phyloP scores from a whole-genome alignment of 1,140 invertebrate genomes.

The Eulimnadia texana region DNA sequence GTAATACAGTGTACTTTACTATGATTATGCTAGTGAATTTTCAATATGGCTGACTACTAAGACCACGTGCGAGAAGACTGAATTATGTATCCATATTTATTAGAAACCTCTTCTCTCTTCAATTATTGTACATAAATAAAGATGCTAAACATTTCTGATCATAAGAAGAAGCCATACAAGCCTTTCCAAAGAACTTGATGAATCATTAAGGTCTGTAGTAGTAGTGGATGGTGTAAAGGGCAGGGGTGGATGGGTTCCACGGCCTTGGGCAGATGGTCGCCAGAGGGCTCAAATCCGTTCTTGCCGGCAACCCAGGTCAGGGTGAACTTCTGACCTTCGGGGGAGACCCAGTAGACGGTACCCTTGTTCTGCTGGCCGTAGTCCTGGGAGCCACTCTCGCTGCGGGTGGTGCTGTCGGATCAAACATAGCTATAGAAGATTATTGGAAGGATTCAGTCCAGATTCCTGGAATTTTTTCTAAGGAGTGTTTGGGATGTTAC shows the following conservation, averaged over 20 bases:
- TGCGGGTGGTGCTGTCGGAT: constrained; percentile 5
- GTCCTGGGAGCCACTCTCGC: neutral
- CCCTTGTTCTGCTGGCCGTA: neutral
- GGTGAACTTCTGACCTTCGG: constrained; percentile 18
- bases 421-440: neutral
- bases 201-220: too few relatives aligned
- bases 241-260: neutral
- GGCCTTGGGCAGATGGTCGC: constrained; percentile 17
- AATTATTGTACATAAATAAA: too few relatives aligned
- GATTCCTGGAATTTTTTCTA: neutral
- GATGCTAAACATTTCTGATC: too few relatives aligned
- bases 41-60: too few relatives aligned
- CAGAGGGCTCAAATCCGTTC: constrained; percentile 19
- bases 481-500: neutral
- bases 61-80: too few relatives aligned
- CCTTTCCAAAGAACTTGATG: too few relatives aligned
- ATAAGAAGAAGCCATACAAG: too few relatives aligned
- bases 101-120: too few relatives aligned
- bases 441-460: neutral
- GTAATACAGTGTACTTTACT: too few relatives aligned
- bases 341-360: constrained; percentile 1
- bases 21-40: too few relatives aligned
- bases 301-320: constrained; percentile 20
- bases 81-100: too few relatives aligned
- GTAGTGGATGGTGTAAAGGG: neutral